Evolutionary conservation across 1,140 invertebrate genomes (phyloP), one percentile per base, ranked within the genome.

Genomic region (Drosophila pectinifera): DNA sequence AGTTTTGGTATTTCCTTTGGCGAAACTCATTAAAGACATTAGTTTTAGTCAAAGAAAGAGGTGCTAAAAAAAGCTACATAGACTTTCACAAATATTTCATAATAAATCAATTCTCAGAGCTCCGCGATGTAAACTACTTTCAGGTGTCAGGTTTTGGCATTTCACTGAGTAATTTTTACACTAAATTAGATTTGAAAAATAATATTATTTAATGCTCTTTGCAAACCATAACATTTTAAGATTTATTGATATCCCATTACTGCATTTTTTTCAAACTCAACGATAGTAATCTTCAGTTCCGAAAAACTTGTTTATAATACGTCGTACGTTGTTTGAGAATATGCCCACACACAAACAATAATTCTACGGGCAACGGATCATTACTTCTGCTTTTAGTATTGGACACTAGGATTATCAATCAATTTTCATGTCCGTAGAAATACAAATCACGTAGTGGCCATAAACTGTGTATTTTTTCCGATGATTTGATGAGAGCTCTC

Each of bases 391-490:
- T 20, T 20, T 20, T 3, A 45, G 22, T 38, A 56, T 57, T 38
- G 54, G 62, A 38, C 62, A 64, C 53, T 69, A 20, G 65, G 65
- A 70, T 57, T 70, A 72, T 70, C 51, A 70, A 72, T 72, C 68
- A 70, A 48, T 57, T 45, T 70, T 24, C 68, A 41, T 26, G 53
- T 46, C 49, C 42, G 34, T 26, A 10, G 34, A 7, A 48, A 57
- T 69, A 46, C 41, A 57, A 70, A 70, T 57, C 73, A 65, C 39
- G 73, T 67, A 75, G 53, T 67, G 61, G 14, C 72, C 31, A 75
- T 76, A 75, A 76, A 75, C 53, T 75, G 22, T 57, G 22, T 39
- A 10, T 49, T 38, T 43, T 45, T n/a, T 8, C 16, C n/a, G 13
- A 11, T 22, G 16, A 13, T 31, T 53, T 41, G 70, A 73, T 45